Percentiles rank a stretch among this genome's conserved stretches.
phyloP scores from a whole-genome alignment of 2,797 vertebrate genomes.

The Urophycis tenuis region DNA sequence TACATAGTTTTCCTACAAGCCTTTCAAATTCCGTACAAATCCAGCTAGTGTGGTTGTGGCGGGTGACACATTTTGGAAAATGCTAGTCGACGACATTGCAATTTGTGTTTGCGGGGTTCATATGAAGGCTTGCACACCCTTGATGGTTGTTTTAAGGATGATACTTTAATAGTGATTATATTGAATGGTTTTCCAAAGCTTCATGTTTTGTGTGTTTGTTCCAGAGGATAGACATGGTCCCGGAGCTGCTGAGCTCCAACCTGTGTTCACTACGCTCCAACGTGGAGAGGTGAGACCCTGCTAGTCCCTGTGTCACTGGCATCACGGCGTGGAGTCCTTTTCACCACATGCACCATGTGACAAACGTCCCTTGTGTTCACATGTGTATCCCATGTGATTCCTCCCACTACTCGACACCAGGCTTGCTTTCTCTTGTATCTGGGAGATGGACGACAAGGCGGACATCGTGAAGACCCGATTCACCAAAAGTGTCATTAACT shows the following conservation, averaged over 20 bases:
- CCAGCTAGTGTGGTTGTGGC: background rate
- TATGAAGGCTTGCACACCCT: background rate
- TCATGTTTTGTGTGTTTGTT: slow-evolving; percentile 19
- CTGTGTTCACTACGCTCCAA: slow-evolving; percentile 89
- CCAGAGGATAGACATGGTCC: slow-evolving; percentile 99
- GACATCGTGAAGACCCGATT: slow-evolving; percentile 87
- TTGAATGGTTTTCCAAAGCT: background rate
- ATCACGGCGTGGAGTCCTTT: background rate
- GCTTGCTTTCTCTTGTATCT: slow-evolving; percentile 95
- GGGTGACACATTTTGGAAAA: background rate
- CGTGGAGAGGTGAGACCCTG: slow-evolving; percentile 83
- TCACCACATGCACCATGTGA: background rate
- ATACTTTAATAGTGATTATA: background rate
- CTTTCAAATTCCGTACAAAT: background rate
- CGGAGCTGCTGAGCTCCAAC: slow-evolving; percentile 94
- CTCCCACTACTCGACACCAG: slow-evolving; percentile 50
- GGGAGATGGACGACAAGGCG: slow-evolving; percentile 88
- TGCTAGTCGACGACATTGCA: background rate
- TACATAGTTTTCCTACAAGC: background rate
- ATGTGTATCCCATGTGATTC: no score
- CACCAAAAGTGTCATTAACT: slow-evolving; percentile 94
- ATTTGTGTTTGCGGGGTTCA: background rate
- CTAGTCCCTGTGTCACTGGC: background rate
- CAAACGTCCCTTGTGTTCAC: background rate
- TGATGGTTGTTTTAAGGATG: background rate